A percentile compares a stretch with the other conserved stretches of the same genome.
Conservation (phyloP, 2,888 invertebrate genomes). For the Cabera pusaria region DNA sequence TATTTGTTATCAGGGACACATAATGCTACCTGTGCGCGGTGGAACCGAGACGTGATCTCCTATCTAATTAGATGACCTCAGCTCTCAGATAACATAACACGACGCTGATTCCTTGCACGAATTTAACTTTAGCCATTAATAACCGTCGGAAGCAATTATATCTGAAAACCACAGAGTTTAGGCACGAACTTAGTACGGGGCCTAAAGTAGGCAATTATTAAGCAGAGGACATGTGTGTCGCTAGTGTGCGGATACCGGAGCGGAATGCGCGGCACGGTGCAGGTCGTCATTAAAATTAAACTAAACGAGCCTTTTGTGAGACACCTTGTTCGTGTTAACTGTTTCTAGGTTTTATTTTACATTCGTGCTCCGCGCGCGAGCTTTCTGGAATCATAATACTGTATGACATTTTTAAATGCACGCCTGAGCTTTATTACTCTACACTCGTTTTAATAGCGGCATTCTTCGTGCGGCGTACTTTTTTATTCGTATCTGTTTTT, state of each 20-base stretch:
- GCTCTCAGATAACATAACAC: constrained; percentile 4
- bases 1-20: too few relatives aligned
- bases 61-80: constrained; percentile 12
- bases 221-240: neutral
- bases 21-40: too few relatives aligned
- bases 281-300: constrained; percentile 17
- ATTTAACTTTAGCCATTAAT: constrained; percentile 20
- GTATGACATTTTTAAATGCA: constrained; percentile 1
- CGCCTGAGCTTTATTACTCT: constrained; percentile 1
- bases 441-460: constrained; percentile 7
- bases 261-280: neutral
- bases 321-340: constrained; percentile 30
- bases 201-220: constrained; percentile 1
- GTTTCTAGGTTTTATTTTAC: constrained; percentile 18
- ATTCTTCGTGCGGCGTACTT: neutral
- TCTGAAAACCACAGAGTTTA: constrained; percentile 25
- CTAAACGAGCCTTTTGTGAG: constrained; percentile 23
- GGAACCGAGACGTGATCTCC: too few relatives aligned
- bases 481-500: constrained; percentile 10
- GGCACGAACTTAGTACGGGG: constrained; percentile 1
- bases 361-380: constrained; percentile 1
- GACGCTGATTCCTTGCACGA: constrained; percentile 7
- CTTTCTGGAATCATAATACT: constrained; percentile 7
- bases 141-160: constrained; percentile 23
- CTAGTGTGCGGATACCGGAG: constrained; percentile 2